A percentile compares a stretch with the other conserved stretches of the same genome.
phyloP scores from a whole-genome alignment of 2,113 vertebrate species.

The Chauna torquata region DNA sequence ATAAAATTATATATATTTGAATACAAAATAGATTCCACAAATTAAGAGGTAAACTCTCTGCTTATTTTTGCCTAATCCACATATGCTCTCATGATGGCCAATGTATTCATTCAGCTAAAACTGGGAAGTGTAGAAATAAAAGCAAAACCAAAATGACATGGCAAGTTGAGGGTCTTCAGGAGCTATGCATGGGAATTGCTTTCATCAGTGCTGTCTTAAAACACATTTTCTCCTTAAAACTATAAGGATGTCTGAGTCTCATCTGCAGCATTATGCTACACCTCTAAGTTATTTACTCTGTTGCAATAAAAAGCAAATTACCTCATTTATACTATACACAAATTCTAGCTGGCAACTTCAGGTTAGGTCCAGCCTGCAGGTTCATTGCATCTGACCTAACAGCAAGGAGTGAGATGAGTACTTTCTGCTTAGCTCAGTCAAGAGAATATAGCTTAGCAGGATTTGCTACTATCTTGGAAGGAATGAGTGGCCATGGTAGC shows the following conservation, averaged over 20 bases:
- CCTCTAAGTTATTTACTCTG: background rate
- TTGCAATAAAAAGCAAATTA: background rate
- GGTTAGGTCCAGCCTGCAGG: background rate
- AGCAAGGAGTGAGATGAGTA: background rate
- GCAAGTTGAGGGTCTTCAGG: background rate
- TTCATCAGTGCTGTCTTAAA: background rate
- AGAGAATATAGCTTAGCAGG: background rate
- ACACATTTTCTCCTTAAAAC: background rate
- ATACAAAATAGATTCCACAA: background rate
- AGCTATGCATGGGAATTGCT: background rate
- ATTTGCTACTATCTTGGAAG: background rate
- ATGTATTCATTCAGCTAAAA: background rate
- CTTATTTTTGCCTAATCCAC: background rate
- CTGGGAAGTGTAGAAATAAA: background rate
- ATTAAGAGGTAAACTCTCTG: background rate
- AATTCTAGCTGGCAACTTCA: background rate
- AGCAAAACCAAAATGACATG: background rate
- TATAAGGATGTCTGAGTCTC: background rate
- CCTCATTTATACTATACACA: background rate
- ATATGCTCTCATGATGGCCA: background rate
- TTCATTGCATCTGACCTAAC: background rate
- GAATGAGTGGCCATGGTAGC: background rate
- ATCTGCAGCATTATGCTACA: background rate
- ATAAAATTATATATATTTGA: background rate
- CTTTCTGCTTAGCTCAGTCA: background rate